Evolutionary conservation across 2,797 vertebrate genomes (phyloP).

Genomic region (Betta splendens): DNA sequence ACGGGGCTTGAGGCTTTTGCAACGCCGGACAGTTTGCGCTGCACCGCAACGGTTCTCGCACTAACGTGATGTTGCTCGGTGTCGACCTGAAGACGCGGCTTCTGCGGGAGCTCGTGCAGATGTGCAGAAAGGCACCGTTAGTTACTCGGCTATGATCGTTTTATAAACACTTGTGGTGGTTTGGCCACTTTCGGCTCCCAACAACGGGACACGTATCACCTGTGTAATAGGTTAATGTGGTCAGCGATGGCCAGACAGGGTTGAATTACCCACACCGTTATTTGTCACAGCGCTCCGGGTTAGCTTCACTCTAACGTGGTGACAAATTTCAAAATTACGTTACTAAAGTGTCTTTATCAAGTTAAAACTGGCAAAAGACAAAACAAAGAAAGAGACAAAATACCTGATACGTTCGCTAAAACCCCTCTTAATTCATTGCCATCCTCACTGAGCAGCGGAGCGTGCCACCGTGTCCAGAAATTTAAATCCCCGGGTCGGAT

Average conservation of each 20-base stretch:
- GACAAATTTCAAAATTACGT: constrained; percentile 17
- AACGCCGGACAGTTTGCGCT: background rate
- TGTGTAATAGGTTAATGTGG: constrained; percentile 46
- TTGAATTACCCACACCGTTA: constrained; percentile 68
- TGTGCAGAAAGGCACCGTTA: constrained; percentile 37
- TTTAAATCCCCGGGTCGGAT: constrained; percentile 75
- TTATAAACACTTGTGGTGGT: constrained; percentile 10
- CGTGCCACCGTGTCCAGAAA: constrained; percentile 61
- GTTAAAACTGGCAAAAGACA: constrained; percentile 1
- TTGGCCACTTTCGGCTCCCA: constrained; percentile 8
- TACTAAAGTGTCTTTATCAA: constrained; percentile 28
- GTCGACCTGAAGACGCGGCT: constrained; percentile 59
- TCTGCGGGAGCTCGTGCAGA: constrained; percentile 57
- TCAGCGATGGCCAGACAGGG: constrained; percentile 64
- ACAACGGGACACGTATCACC: constrained; percentile 67
- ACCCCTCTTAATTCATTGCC: constrained; percentile 67
- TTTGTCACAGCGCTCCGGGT: constrained; percentile 43
- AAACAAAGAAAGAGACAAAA: too few species aligned
- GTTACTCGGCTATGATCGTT: background rate
- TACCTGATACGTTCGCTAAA: constrained; percentile 72
- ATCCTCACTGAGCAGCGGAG: constrained; percentile 66
- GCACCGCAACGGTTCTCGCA: constrained; percentile 56
- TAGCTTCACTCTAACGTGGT: constrained; percentile 37
- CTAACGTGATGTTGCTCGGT: constrained; percentile 40
- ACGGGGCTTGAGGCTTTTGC: too few species aligned